Conservation (phyloP, 2,797 vertebrate genomes). For the Acipenser oxyrinchus region DNA sequence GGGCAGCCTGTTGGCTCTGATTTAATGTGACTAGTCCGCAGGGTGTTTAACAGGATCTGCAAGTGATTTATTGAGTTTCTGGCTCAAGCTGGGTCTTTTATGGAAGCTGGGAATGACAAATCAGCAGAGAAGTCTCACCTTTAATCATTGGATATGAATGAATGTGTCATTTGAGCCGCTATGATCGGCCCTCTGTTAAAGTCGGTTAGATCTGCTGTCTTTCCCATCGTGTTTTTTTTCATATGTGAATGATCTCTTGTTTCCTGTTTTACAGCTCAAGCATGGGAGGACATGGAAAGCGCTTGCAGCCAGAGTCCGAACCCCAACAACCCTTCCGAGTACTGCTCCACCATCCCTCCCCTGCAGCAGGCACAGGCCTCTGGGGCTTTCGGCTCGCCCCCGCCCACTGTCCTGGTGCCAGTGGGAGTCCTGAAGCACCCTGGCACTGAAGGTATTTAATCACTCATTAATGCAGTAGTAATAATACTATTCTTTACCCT, state of each 20-base stretch:
- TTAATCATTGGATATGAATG: neutral
- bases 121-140: too few species aligned
- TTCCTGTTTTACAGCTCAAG: conserved; percentile 69
- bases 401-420: conserved; percentile 97
- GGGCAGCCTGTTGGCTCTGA: too few species aligned
- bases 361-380: conserved; percentile 97
- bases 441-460: conserved; percentile 74
- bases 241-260: neutral
- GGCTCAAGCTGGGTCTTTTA: too few species aligned
- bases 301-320: conserved; percentile 87
- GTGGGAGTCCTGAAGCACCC: conserved; percentile 92
- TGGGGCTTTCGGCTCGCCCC: conserved; percentile 86
- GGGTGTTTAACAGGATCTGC: too few species aligned
- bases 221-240: neutral
- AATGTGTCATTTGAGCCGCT: too few species aligned
- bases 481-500: too few species aligned
- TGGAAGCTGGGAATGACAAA: too few species aligned
- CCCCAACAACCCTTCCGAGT: conserved; percentile 96
- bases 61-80: too few species aligned
- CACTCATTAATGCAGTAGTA: too few species aligned
- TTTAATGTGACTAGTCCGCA: too few species aligned
- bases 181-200: neutral
- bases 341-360: conserved; percentile 97
- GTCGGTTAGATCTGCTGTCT: neutral
- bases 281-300: conserved; percentile 74